These are phyloP conservation scores for Oscheius sp. DNA, from an alignment of 2,888 invertebrate genomes.

Conservation along the genomic window DNA sequence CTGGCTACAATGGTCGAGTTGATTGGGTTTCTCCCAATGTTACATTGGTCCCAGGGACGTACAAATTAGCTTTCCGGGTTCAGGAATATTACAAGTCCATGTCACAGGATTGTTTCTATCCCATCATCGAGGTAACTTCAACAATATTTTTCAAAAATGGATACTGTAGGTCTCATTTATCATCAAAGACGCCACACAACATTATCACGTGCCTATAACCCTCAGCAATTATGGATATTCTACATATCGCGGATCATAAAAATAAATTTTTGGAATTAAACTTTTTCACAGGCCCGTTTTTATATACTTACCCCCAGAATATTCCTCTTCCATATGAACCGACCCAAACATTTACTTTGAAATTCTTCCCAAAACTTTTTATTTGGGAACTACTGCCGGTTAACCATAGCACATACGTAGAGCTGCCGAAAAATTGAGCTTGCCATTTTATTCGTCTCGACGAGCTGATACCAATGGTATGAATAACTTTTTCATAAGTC, in stretches of 20 bases:
- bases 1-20: constrained; percentile 60
- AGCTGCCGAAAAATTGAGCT: too few species aligned
- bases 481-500: too few species aligned
- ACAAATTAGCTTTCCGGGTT: constrained; percentile 57
- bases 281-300: too few species aligned
- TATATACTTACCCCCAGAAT: too few species aligned
- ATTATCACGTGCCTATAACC: constrained; percentile 67
- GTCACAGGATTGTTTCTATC: constrained; percentile 59
- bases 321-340: too few species aligned
- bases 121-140: constrained; percentile 63
- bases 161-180: constrained; percentile 58
- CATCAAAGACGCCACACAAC: constrained; percentile 54
- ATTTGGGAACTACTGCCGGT: too few species aligned
- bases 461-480: too few species aligned
- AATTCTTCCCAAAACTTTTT: too few species aligned
- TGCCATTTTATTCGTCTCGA: too few species aligned
- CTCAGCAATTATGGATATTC: constrained; percentile 67
- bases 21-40: constrained; percentile 58
- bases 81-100: constrained; percentile 51
- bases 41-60: constrained; percentile 51
- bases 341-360: too few species aligned
- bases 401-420: too few species aligned
- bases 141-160: neutral
- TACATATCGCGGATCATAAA: constrained; percentile 63
- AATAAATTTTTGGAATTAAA: too few species aligned